Conservation (phyloP, 2,888 invertebrate species). For the Parnassius smintheus region DNA sequence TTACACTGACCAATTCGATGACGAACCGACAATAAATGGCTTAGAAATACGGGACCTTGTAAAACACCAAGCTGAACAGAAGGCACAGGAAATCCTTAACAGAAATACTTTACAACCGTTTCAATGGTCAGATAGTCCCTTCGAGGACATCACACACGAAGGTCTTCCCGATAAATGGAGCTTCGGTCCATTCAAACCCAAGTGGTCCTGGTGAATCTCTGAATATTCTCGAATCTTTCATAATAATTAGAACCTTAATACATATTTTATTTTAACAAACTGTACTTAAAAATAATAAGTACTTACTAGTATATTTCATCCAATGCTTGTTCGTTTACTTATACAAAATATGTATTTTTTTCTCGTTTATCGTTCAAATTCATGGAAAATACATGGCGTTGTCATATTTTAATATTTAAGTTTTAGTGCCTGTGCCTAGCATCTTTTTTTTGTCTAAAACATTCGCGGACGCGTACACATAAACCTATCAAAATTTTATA, state of each 20-base stretch:
- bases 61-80: slow-evolving; percentile 60
- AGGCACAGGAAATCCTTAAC: slow-evolving; percentile 56
- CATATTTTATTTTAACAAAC: neutral
- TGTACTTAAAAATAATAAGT: slow-evolving; percentile 13
- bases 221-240: slow-evolving; percentile 18
- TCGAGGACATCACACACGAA: slow-evolving; percentile 81
- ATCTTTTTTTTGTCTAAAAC: no score
- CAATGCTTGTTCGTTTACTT: neutral
- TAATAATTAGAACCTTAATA: slow-evolving; percentile 19
- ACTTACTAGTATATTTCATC: neutral
- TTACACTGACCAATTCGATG: slow-evolving; percentile 68
- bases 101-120: slow-evolving; percentile 80
- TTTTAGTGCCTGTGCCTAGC: no score
- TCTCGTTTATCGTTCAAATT: no score
- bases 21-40: slow-evolving; percentile 60
- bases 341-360: neutral
- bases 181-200: slow-evolving; percentile 82
- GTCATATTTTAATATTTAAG: no score
- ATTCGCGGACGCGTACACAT: no score
- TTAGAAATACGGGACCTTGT: slow-evolving; percentile 64
- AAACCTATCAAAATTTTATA: no score
- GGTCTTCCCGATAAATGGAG: slow-evolving; percentile 89
- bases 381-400: no score
- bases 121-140: slow-evolving; percentile 87
- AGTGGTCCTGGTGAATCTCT: slow-evolving; percentile 82